These are phyloP conservation scores for Limnephilus lunatus DNA, from an alignment of 2,888 invertebrate species.

Conservation along the genomic window DNA sequence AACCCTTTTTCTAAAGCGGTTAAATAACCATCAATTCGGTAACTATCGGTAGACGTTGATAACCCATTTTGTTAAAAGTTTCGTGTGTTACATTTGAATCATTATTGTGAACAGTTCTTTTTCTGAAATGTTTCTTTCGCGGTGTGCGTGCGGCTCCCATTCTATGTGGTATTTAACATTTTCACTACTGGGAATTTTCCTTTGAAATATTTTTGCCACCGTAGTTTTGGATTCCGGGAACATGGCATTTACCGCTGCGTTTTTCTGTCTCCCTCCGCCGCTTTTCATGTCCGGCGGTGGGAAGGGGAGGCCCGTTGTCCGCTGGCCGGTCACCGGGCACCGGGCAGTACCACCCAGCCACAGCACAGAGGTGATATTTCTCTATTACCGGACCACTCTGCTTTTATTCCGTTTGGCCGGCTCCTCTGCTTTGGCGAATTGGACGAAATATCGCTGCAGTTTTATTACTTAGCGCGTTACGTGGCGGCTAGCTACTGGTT, in stretches of 20 bases:
- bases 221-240: slow-evolving; percentile 48
- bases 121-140: neutral
- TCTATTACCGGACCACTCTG: slow-evolving; percentile 61
- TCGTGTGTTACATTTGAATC: neutral
- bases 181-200: slow-evolving; percentile 8
- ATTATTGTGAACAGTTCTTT: neutral
- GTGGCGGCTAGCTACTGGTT: neutral
- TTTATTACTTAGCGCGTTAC: slow-evolving; percentile 46
- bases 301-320: neutral
- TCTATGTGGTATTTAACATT: neutral
- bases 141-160: neutral
- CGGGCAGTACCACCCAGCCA: slow-evolving; percentile 8
- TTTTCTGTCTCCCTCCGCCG: slow-evolving; percentile 14
- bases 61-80: neutral
- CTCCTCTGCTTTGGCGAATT: slow-evolving; percentile 62
- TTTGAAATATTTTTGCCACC: slow-evolving; percentile 40
- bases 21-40: neutral
- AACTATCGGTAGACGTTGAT: neutral
- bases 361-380: slow-evolving; percentile 62
- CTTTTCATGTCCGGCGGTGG: neutral
- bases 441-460: slow-evolving; percentile 60
- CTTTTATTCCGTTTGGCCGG: slow-evolving; percentile 51
- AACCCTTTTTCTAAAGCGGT: neutral
- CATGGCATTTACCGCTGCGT: slow-evolving; percentile 42
- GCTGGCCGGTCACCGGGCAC: neutral